A percentile compares a stretch with the other conserved stretches of the same genome.
Evolutionary conservation across 2,113 vertebrate genomes (phyloP).

Genomic region (Arenaria interpres): DNA sequence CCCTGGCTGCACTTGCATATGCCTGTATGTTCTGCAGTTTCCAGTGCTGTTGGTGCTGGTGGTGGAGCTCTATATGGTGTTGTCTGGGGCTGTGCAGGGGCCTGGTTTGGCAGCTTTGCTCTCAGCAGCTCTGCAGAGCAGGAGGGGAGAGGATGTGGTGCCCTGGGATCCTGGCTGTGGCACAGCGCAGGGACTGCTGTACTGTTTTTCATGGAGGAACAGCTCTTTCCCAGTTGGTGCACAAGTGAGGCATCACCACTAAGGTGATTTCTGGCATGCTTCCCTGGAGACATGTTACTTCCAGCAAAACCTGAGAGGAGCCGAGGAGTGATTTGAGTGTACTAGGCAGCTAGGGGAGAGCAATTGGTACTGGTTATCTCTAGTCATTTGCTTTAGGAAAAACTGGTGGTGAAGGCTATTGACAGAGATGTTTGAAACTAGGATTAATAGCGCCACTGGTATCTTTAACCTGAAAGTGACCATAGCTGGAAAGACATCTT

Average conservation of each 20-base stretch:
- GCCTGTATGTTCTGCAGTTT: neutral
- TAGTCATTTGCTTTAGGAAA: neutral
- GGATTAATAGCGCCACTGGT: neutral
- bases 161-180: neutral
- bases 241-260: neutral
- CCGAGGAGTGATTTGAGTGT: neutral
- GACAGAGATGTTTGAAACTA: neutral
- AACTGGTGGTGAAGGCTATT: neutral
- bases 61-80: neutral
- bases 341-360: neutral
- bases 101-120: neutral
- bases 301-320: neutral
- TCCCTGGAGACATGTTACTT: neutral
- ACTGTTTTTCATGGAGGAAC: neutral
- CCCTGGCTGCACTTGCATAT: neutral
- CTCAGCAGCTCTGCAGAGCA: neutral
- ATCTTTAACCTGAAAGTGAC: neutral
- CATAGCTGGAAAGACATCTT: neutral
- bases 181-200: neutral
- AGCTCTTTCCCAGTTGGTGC: neutral
- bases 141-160: accelerated
- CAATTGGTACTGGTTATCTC: neutral
- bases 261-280: neutral
- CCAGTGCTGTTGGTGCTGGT: accelerated
- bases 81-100: accelerated